phyloP scores from a whole-genome alignment of 2,888 invertebrate species.

The Apocheima hispidaria region DNA sequence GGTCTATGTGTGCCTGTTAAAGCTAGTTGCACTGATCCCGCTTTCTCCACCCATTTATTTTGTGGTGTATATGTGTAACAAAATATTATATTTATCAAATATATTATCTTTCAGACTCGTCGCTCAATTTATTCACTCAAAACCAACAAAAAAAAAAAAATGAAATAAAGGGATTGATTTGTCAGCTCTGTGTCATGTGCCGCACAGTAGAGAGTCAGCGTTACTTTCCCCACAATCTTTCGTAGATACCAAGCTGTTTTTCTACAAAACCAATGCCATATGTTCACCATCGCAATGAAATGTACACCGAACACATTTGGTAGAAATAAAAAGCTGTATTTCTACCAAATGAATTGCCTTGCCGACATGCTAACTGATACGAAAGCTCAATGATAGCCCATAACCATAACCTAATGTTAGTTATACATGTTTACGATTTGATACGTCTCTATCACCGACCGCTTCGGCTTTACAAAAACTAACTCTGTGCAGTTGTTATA shows the following conservation, averaged over 20 bases:
- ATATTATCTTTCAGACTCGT: too few species aligned
- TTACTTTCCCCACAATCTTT: too few species aligned
- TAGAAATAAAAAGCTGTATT: slow-evolving; percentile 3
- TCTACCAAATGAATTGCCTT: slow-evolving; percentile 20
- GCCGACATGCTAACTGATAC: slow-evolving; percentile 34
- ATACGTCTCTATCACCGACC: slow-evolving; percentile 27
- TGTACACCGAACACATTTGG: slow-evolving; percentile 5
- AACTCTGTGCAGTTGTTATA: slow-evolving; percentile 13
- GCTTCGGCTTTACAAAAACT: slow-evolving; percentile 7
- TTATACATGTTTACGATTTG: slow-evolving; percentile 31
- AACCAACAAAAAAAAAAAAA: too few species aligned
- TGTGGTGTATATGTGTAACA: too few species aligned
- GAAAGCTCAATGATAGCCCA: slow-evolving; percentile 30
- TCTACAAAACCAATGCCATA: background rate
- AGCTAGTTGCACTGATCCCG: too few species aligned
- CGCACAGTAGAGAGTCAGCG: too few species aligned
- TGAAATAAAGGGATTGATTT: too few species aligned
- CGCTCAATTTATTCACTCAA: too few species aligned
- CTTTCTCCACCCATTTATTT: too few species aligned
- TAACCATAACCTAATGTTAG: slow-evolving; percentile 35
- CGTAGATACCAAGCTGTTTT: background rate
- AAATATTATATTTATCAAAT: too few species aligned
- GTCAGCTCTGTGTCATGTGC: too few species aligned
- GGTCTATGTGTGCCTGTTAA: too few species aligned
- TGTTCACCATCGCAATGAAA: background rate